Percentiles rank a stretch among this genome's conserved stretches.
Evolutionary conservation across 2,113 vertebrate species (phyloP).

Genomic region (Ochotona princeps): DNA sequence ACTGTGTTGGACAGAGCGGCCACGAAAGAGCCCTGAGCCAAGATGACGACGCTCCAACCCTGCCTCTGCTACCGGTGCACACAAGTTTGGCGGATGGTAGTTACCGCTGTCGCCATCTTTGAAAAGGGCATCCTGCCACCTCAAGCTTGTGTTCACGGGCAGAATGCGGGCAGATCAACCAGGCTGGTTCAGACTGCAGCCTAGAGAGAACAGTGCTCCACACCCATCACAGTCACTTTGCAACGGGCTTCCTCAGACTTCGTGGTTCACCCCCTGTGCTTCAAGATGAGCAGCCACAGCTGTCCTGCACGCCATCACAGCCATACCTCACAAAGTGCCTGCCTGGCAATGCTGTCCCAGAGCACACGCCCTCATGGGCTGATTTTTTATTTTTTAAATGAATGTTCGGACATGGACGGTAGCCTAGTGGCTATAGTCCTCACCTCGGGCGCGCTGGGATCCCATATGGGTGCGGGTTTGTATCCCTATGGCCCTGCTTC

Average conservation of each 20-base stretch:
- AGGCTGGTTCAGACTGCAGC: not conserved
- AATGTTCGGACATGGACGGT: no score
- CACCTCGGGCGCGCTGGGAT: no score
- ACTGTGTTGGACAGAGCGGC: not conserved
- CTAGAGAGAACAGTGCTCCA: constrained; percentile 44
- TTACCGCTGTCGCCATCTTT: not conserved
- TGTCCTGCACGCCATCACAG: not conserved
- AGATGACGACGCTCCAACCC: not conserved
- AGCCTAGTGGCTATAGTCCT: no score
- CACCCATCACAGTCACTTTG: constrained; percentile 65
- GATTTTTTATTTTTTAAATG: no score
- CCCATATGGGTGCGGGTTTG: no score
- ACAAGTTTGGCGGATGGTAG: not conserved
- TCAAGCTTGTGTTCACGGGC: not conserved
- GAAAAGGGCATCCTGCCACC: constrained; percentile 54
- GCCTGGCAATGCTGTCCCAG: not conserved
- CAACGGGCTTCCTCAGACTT: constrained; percentile 34
- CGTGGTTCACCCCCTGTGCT: not conserved
- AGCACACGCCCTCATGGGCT: not conserved
- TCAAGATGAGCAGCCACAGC: not conserved
- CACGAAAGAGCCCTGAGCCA: not conserved
- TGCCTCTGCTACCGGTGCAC: not conserved
- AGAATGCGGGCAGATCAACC: constrained; percentile 33
- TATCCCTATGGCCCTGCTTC: no score
- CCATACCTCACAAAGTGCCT: constrained; percentile 14